phyloP scores from a whole-genome alignment of 2,113 vertebrate genomes.

The Neogale vison region DNA sequence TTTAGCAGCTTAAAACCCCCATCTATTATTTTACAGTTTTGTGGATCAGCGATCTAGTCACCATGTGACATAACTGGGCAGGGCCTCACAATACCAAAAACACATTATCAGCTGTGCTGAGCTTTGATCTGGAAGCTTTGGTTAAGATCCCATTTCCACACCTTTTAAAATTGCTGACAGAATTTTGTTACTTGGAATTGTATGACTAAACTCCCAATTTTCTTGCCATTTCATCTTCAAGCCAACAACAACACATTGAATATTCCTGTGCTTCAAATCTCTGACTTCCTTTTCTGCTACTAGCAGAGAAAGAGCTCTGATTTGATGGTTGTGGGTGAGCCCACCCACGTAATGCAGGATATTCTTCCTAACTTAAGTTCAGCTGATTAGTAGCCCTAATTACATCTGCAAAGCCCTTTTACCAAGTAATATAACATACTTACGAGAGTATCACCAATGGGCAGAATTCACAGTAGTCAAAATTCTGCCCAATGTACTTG shows the following conservation, averaged over 20 bases:
- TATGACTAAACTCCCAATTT: neutral
- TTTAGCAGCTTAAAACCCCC: neutral
- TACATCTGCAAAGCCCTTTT: neutral
- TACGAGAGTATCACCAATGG: neutral
- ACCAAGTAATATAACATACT: neutral
- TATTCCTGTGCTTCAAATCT: neutral
- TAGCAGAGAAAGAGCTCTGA: neutral
- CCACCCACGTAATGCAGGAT: too few relatives aligned
- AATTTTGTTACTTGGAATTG: neutral
- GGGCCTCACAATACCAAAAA: neutral
- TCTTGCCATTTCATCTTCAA: neutral
- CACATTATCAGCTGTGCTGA: neutral
- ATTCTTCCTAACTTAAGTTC: neutral
- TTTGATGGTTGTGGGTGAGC: neutral
- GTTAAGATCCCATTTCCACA: neutral
- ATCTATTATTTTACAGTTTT: neutral
- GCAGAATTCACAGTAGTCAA: neutral
- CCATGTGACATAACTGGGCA: neutral
- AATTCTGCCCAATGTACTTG: neutral
- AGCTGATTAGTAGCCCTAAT: neutral
- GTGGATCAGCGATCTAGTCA: neutral
- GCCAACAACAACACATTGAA: neutral
- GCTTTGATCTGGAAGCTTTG: neutral
- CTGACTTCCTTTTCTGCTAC: neutral
- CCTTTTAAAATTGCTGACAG: neutral